A percentile compares a stretch with the other conserved stretches of the same genome.
phyloP scores from a whole-genome alignment of 2,113 vertebrate species.

The Anguilla rostrata region DNA sequence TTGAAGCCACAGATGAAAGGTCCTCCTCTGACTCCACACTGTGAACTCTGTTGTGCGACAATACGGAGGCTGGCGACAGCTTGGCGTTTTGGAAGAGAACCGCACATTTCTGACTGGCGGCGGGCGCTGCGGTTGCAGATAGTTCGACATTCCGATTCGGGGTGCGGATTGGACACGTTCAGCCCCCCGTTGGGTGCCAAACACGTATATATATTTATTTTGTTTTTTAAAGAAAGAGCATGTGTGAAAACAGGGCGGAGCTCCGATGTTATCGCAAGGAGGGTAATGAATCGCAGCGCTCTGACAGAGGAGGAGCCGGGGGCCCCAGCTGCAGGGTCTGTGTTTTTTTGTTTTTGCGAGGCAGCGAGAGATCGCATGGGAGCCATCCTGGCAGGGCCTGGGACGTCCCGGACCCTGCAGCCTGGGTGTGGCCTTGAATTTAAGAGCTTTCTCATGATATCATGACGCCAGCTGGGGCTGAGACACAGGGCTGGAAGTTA shows the following conservation, averaged over 20 bases:
- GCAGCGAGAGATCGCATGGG: background rate
- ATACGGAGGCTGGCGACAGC: too few relatives aligned
- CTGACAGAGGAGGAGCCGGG: background rate
- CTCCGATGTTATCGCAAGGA: background rate
- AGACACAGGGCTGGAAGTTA: conserved; percentile 10
- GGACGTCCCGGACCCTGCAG: background rate
- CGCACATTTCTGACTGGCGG: too few relatives aligned
- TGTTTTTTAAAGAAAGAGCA: too few relatives aligned
- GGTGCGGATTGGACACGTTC: too few relatives aligned
- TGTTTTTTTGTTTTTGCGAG: background rate
- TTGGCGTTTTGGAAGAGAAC: too few relatives aligned
- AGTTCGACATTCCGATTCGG: too few relatives aligned
- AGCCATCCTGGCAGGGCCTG: conserved; percentile 9
- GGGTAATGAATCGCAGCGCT: background rate
- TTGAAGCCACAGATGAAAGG: too few relatives aligned
- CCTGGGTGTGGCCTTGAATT: conserved; percentile 48
- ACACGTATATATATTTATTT: too few relatives aligned
- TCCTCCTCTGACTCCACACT: too few relatives aligned
- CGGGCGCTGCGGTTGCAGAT: too few relatives aligned
- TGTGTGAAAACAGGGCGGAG: background rate
- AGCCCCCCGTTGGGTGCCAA: too few relatives aligned
- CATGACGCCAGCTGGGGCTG: conserved; percentile 45
- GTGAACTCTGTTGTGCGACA: too few relatives aligned
- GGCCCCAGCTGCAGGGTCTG: background rate
- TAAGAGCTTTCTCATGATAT: conserved; percentile 46